These are phyloP conservation scores for Tenthredo amoena DNA, from an alignment of 2,888 invertebrate species.

Conservation along the genomic window DNA sequence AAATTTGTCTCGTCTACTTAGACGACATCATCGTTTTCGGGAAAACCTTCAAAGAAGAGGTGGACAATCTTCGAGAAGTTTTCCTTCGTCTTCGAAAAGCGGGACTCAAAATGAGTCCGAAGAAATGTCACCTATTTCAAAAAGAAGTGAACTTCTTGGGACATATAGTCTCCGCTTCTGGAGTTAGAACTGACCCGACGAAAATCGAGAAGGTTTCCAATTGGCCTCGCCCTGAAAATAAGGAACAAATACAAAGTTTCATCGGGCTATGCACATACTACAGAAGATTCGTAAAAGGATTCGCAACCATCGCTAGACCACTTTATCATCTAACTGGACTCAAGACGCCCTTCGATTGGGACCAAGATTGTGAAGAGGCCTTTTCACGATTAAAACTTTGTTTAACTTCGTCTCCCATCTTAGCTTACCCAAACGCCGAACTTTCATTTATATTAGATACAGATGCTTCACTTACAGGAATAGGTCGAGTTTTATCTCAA, in stretches of 20 bases:
- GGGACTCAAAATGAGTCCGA: too few relatives aligned
- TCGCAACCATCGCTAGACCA: slow-evolving; percentile 10
- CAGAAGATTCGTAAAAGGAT: not conserved
- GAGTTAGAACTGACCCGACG: slow-evolving; percentile 49
- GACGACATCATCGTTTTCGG: too few relatives aligned
- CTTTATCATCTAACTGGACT: slow-evolving; percentile 36
- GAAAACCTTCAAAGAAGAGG: too few relatives aligned
- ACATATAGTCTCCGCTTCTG: too few relatives aligned
- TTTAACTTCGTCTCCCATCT: slow-evolving; percentile 50
- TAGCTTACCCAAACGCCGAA: slow-evolving; percentile 33
- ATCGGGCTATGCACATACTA: slow-evolving; percentile 64
- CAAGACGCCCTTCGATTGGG: slow-evolving; percentile 27
- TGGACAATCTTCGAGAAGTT: too few relatives aligned
- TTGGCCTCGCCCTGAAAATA: slow-evolving; percentile 50
- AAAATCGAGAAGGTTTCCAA: slow-evolving; percentile 48
- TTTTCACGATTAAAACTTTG: slow-evolving; percentile 21
- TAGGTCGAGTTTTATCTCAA: slow-evolving; percentile 57
- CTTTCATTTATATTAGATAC: slow-evolving; percentile 51
- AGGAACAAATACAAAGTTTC: slow-evolving; percentile 60
- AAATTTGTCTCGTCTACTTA: too few relatives aligned
- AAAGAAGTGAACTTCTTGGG: too few relatives aligned
- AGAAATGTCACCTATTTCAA: too few relatives aligned
- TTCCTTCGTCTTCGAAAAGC: too few relatives aligned
- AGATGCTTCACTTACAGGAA: slow-evolving; percentile 55
- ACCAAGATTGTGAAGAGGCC: slow-evolving; percentile 3